Evolutionary conservation across 2,113 vertebrate genomes (phyloP).

Genomic region (Rafetus swinhoei): DNA sequence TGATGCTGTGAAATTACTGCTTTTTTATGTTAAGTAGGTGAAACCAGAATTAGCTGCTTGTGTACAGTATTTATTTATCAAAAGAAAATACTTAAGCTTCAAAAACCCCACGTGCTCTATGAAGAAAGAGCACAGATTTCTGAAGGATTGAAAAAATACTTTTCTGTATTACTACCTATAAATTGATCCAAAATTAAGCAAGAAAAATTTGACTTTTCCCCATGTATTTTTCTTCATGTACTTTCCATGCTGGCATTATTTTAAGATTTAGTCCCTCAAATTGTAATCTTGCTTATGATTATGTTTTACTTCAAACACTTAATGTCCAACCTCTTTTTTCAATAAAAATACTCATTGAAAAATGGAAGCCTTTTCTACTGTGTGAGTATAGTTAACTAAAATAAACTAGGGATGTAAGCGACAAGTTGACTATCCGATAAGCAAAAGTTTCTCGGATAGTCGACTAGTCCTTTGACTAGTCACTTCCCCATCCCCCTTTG

Average conservation of each 20-base stretch:
- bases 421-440: no score
- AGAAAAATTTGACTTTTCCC: not conserved
- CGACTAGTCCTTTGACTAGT: no score
- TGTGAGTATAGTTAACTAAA: not conserved
- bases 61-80: not conserved
- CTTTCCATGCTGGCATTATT: not conserved
- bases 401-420: not conserved
- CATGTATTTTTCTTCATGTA: not conserved
- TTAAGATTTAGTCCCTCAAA: not conserved
- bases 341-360: not conserved
- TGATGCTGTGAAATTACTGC: not conserved
- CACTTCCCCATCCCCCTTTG: no score
- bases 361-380: not conserved
- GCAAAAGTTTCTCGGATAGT: no score
- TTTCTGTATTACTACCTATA: not conserved
- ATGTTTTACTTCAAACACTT: not conserved
- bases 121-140: not conserved
- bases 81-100: not conserved
- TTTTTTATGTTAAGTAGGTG: not conserved
- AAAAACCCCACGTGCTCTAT: not conserved
- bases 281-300: not conserved
- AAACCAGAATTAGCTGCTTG: not conserved
- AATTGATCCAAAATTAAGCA: not conserved
- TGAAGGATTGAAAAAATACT: no score
- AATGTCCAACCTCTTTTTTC: not conserved